Conservation (phyloP, 2,797 vertebrate species). For the Enteromius trimaculatus region DNA sequence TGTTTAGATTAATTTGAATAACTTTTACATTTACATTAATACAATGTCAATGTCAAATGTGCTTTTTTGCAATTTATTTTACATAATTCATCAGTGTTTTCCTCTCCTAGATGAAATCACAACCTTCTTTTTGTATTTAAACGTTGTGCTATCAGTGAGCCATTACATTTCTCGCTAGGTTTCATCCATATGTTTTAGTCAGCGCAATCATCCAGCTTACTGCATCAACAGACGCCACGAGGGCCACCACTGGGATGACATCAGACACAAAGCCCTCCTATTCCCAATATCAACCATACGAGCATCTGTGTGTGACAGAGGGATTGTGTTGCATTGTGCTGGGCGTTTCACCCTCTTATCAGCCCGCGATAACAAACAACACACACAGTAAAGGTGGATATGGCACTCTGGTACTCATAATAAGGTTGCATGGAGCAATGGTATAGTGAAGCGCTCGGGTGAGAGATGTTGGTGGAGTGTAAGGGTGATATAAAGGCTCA, state of each 20-base stretch:
- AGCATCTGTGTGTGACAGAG: conserved; percentile 31
- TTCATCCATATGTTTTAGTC: conserved; percentile 35
- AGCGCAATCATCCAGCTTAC: conserved; percentile 14
- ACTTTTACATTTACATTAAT: no score
- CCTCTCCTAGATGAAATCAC: background rate
- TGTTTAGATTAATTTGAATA: background rate
- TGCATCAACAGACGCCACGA: conserved; percentile 19
- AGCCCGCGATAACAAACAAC: conserved; percentile 34
- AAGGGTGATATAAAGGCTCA: conserved; percentile 20
- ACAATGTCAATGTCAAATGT: no score
- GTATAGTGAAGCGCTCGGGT: conserved; percentile 12
- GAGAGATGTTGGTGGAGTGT: conserved; percentile 14
- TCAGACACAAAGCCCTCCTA: conserved; percentile 35
- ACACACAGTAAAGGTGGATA: conserved; percentile 30
- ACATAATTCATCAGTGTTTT: background rate
- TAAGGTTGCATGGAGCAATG: conserved; percentile 26
- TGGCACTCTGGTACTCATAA: conserved; percentile 27
- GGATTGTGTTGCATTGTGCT: conserved; percentile 11
- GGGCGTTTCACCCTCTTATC: conserved; percentile 15
- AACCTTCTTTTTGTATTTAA: conserved; percentile 6
- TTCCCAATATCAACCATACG: conserved; percentile 38
- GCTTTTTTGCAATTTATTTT: no score
- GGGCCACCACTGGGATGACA: conserved; percentile 41
- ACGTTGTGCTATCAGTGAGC: background rate
- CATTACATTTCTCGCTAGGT: conserved; percentile 6